phyloP scores from a whole-genome alignment of 2,113 vertebrate genomes.

The Plecotus auritus region DNA sequence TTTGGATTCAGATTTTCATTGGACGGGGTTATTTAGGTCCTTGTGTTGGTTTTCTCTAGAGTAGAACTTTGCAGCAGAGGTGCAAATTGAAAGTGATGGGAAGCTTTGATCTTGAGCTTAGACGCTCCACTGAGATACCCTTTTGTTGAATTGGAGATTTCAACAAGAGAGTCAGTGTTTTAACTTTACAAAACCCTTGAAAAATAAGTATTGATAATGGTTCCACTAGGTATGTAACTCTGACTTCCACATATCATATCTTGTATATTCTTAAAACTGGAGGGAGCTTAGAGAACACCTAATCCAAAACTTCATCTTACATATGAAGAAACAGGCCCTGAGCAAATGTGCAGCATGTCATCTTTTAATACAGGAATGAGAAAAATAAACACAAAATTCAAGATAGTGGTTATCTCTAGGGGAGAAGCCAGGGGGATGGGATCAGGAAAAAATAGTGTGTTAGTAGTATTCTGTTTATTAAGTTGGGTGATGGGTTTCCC shows the following conservation, averaged over 20 bases:
- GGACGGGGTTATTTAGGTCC: background rate
- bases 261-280: background rate
- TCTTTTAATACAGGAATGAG: background rate
- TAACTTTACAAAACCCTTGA: conserved; percentile 14
- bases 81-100: conserved; percentile 45
- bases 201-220: background rate
- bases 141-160: conserved; percentile 34
- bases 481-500: background rate
- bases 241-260: background rate
- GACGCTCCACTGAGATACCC: background rate
- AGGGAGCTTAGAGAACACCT: background rate
- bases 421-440: background rate
- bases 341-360: background rate
- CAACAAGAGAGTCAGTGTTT: background rate
- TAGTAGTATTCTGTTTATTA: background rate
- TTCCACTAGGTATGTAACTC: background rate
- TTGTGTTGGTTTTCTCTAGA: conserved; percentile 33
- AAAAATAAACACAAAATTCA: background rate
- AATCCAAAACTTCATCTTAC: background rate
- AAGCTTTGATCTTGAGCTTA: conserved; percentile 28
- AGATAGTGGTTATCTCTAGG: background rate
- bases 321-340: background rate
- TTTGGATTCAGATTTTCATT: background rate
- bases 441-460: background rate
- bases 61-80: background rate